Conservation (phyloP, 2,113 vertebrate species). For the Pogona vitticeps region DNA sequence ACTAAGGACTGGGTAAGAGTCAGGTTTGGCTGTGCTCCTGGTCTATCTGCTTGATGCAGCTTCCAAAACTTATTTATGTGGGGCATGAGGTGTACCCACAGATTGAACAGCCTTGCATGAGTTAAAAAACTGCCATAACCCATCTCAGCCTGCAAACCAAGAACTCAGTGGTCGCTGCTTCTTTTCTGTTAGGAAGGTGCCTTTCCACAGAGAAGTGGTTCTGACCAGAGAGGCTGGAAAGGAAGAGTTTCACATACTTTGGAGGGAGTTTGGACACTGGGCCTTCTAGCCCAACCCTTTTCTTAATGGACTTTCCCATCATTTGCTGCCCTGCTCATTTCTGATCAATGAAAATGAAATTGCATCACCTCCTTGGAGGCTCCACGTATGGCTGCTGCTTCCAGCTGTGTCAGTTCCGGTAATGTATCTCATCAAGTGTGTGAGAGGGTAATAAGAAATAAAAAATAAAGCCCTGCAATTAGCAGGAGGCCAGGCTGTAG, state of each 20-base stretch:
- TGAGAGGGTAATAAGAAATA: conserved; percentile 85
- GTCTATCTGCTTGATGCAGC: not conserved
- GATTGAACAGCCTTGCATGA: too few relatives aligned
- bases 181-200: conserved; percentile 16
- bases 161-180: too few relatives aligned
- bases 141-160: too few relatives aligned
- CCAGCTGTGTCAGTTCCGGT: conserved; percentile 87
- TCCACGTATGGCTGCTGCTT: conserved; percentile 79
- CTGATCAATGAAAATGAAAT: conserved; percentile 91
- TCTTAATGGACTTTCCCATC: conserved; percentile 88
- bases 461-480: conserved; percentile 83
- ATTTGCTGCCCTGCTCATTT: conserved; percentile 87
- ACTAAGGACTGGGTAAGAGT: too few relatives aligned
- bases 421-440: conserved; percentile 85
- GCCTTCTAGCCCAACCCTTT: conserved; percentile 70
- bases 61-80: too few relatives aligned
- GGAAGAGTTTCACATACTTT: conserved; percentile 47
- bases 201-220: not conserved
- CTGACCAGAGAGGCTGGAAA: not conserved
- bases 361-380: conserved; percentile 84
- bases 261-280: conserved; percentile 66
- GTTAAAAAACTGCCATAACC: too few relatives aligned
- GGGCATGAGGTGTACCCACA: too few relatives aligned
- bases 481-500: conserved; percentile 74
- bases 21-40: too few relatives aligned